These are phyloP conservation scores for Chydorus sphaericus DNA, from an alignment of 2,888 invertebrate species.

Conservation along the genomic window DNA sequence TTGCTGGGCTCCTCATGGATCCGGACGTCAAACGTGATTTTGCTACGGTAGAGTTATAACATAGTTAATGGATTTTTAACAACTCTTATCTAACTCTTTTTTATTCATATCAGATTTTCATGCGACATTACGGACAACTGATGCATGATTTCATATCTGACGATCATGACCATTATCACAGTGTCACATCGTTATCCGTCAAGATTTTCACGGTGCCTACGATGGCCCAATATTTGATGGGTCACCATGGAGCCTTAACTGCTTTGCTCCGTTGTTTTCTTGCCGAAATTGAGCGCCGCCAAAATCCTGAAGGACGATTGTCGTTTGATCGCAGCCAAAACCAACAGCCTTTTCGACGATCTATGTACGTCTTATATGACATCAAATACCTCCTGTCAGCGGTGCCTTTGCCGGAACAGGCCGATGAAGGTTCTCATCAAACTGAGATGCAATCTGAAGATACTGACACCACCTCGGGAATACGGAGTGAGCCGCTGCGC, in stretches of 20 bases:
- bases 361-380: constrained; percentile 81
- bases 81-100: background rate
- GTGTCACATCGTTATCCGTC: constrained; percentile 83
- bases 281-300: constrained; percentile 65
- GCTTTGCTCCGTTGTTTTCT: constrained; percentile 79
- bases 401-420: constrained; percentile 40
- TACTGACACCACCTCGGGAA: constrained; percentile 26
- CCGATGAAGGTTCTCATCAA: background rate
- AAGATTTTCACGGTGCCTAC: constrained; percentile 94
- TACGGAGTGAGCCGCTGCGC: constrained; percentile 68
- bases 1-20: constrained; percentile 90
- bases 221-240: constrained; percentile 76
- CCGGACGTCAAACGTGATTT: constrained; percentile 80
- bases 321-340: constrained; percentile 36
- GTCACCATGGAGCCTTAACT: constrained; percentile 76
- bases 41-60: constrained; percentile 66
- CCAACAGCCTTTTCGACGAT: constrained; percentile 66
- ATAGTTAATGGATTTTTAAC: too few species aligned
- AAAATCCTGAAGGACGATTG: constrained; percentile 40
- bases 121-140: constrained; percentile 65
- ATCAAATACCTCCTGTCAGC: constrained; percentile 73
- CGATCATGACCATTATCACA: constrained; percentile 93
- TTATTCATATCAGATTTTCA: constrained; percentile 38
- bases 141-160: constrained; percentile 88
- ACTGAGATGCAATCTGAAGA: background rate